phyloP scores from a whole-genome alignment of 2,888 invertebrate species.

The Lapara coniferarum region DNA sequence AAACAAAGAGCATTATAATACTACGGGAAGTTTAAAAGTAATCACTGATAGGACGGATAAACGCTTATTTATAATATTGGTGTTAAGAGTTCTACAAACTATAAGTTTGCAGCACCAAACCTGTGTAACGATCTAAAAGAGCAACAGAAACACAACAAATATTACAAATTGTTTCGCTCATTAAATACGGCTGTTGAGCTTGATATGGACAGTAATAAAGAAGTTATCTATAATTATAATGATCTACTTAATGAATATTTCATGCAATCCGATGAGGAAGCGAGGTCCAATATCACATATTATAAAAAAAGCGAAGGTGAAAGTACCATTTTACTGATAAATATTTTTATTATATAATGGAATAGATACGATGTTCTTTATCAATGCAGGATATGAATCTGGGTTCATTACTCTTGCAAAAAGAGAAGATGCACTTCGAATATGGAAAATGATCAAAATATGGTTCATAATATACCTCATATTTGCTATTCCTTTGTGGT shows the following conservation, averaged over 20 bases:
- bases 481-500: slow-evolving; percentile 69
- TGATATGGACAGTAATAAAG: background rate
- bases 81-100: background rate
- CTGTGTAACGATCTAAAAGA: background rate
- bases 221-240: slow-evolving; percentile 18
- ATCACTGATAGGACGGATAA: no score
- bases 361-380: background rate
- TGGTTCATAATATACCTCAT: slow-evolving; percentile 59
- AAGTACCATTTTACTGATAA: slow-evolving; percentile 24
- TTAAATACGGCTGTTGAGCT: background rate
- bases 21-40: no score
- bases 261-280: slow-evolving; percentile 14
- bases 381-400: background rate
- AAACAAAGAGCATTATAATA: no score
- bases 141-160: background rate
- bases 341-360: background rate
- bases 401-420: background rate
- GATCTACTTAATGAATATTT: slow-evolving; percentile 19
- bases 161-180: background rate
- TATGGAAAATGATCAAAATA: slow-evolving; percentile 55
- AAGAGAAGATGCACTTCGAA: slow-evolving; percentile 33
- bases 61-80: background rate
- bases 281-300: background rate
- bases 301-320: slow-evolving; percentile 31
- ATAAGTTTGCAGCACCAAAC: background rate